These are phyloP conservation scores for Archips xylosteana DNA, from an alignment of 2,888 invertebrate genomes.

Conservation along the genomic window DNA sequence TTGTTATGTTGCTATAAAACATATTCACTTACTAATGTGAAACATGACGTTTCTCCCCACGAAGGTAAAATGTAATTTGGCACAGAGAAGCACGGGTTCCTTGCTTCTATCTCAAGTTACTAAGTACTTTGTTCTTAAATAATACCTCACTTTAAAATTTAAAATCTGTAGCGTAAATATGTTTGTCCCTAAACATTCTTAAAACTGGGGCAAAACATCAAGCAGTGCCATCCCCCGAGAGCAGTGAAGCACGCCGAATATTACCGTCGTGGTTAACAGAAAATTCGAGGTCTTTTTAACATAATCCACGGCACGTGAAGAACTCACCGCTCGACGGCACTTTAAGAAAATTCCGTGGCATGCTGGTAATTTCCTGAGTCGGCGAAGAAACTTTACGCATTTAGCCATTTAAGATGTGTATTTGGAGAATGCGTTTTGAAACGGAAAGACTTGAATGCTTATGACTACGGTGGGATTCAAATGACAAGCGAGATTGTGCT, in stretches of 20 bases:
- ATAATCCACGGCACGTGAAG: slow-evolving; percentile 11
- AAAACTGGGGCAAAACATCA: slow-evolving; percentile 9
- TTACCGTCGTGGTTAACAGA: slow-evolving; percentile 33
- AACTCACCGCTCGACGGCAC: slow-evolving; percentile 24
- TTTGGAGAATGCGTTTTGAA: slow-evolving; percentile 5
- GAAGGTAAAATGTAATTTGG: too few relatives aligned
- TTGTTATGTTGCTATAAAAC: too few relatives aligned
- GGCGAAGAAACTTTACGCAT: slow-evolving; percentile 18
- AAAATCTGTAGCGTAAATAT: neutral
- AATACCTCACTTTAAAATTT: too few relatives aligned
- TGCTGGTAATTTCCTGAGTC: slow-evolving; percentile 15
- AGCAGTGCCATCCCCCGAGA: neutral
- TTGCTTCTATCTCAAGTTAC: too few relatives aligned
- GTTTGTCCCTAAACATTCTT: neutral
- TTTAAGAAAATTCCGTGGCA: slow-evolving; percentile 31
- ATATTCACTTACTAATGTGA: too few relatives aligned
- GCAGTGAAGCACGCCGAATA: slow-evolving; percentile 11
- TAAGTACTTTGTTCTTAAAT: too few relatives aligned
- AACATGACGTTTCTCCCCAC: too few relatives aligned
- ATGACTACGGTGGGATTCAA: too few relatives aligned
- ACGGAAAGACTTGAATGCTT: neutral
- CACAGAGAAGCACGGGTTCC: too few relatives aligned
- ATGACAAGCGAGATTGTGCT: too few relatives aligned
- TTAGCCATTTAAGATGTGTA: neutral
- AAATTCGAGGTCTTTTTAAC: slow-evolving; percentile 30